phyloP scores from a whole-genome alignment of 2,113 vertebrate species.

The Oceanites oceanicus region DNA sequence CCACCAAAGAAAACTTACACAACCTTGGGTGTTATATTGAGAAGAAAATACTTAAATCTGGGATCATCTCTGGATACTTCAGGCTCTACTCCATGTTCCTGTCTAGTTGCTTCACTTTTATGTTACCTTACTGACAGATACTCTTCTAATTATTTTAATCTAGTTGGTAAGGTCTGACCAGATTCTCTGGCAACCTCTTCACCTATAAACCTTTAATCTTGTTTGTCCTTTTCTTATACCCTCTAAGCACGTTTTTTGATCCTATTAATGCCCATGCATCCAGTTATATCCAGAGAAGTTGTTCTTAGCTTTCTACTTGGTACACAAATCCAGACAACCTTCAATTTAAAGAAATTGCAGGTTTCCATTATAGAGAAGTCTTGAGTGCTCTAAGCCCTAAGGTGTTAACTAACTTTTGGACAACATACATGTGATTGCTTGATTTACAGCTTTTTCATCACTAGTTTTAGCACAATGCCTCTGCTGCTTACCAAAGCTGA shows the following conservation, averaged over 20 bases:
- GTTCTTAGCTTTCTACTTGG: not conserved
- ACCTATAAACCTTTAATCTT: not conserved
- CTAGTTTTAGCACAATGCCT: not conserved
- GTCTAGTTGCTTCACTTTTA: not conserved
- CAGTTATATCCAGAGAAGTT: not conserved
- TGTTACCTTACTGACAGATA: not conserved
- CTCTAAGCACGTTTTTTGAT: not conserved
- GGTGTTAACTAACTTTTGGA: not conserved
- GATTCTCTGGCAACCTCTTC: not conserved
- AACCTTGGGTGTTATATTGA: not conserved
- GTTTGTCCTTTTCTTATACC: not conserved
- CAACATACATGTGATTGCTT: not conserved
- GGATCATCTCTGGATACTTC: not conserved
- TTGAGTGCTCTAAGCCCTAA: not conserved
- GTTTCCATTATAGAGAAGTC: not conserved
- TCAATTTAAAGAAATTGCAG: not conserved
- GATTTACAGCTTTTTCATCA: not conserved
- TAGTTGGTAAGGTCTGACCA: not conserved
- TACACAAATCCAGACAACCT: not conserved
- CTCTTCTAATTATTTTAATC: not conserved
- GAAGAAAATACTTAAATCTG: not conserved
- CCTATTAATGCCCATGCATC: not conserved
- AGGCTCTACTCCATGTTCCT: not conserved
- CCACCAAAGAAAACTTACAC: not conserved
- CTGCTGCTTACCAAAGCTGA: not conserved